Base-by-base conservation (phyloP, 2,797 vertebrate genomes). In the Chaunax sp. region DNA sequence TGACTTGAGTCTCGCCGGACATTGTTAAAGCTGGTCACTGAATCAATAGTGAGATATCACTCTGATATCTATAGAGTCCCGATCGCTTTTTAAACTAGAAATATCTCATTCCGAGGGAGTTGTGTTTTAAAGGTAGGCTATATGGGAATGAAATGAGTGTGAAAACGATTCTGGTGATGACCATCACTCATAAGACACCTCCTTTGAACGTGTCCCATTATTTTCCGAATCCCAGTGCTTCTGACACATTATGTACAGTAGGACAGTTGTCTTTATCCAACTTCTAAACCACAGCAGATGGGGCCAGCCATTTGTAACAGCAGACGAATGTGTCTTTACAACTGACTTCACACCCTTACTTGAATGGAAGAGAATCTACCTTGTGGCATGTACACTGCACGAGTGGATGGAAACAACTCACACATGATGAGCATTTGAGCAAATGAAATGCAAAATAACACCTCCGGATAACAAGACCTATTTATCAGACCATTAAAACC, bases 21-120 rank as follows among this genome's bases (percentile, higher is more conserved):
- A 38, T 82, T 66, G 64, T 87, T 82, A 86, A 70, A 72, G 23
- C 55, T 16, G 14, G 69, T 64, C 55, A n/a, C 64, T n/a, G 55
- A 83, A 78, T 72, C 65, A 54, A 75, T 62, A 41, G 45, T 20
- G 40, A 50, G 52, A 77, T 61, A 74, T 77, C 26, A 6, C 35
- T 53, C 15, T 38, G 40, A 64, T 66, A 45, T 82, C 51, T 41
- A 30, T 46, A 53, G 57, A 57, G 65, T 43, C n/a, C 40, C 43
- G 40, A 58, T 53, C 11, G 45, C 45, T 41, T 49, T 75, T 68
- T 41, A 23, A 71, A 30, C 9, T 20, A 7, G 13, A 60, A 57
- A 56, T 25, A 40, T 47, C 59, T 69, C 37, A 14, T 18, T 44
- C 22, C 15, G 45, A 35, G 22, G 19, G 14, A 61, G 44, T 33